Base-by-base conservation (phyloP, 1,140 invertebrate species). In the Musca domestica region DNA sequence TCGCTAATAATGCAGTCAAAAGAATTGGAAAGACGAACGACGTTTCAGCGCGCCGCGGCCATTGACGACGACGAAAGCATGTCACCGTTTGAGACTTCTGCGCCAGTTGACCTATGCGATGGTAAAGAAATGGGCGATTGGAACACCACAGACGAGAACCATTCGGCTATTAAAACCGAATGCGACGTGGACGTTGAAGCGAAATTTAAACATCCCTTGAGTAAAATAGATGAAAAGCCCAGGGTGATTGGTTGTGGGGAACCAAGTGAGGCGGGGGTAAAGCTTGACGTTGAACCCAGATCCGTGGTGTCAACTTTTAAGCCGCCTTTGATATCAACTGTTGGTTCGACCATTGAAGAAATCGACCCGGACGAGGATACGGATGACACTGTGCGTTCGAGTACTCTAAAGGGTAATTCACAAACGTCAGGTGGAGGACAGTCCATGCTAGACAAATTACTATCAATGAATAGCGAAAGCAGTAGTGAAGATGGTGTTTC, bases 1-100 rank as follows among this genome's bases (percentile, higher is more conserved):
- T 91, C 92, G 15, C 79, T 95, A 19, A 86, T 87, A 20, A 86
- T 91, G 72, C 91, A 94, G 82, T 83, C 87, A 2, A 79, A 69
- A 9, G 77, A 80, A 52, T 67, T 80, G 52, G 78, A 80, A 23
- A 73, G 77, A 1, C 77, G 76, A 56, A 51, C 65, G 71, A 73
- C 52, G 9, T 67, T 80, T 4, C 76, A 76, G 64, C 75, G 78
- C 15, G 71, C 74, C 1, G 70, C 72, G 25, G 78, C 78, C 63
- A 77, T 80, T 48, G 78, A 80, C 61, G 75, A 80, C 20, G 77
- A 80, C 30, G 78, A 80, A 6, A 71, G 70, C 47, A 64, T 73
- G 15, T 80, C 76, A 63, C 74, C 76, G 0, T 58, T 75, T 27
- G 74, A 73, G 12, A 34, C 54, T 1, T 67, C 72, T 19, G 61